Evolutionary conservation across 2,888 invertebrate genomes (phyloP).

Genomic region (Pseudococcus jackbeardsleyi): DNA sequence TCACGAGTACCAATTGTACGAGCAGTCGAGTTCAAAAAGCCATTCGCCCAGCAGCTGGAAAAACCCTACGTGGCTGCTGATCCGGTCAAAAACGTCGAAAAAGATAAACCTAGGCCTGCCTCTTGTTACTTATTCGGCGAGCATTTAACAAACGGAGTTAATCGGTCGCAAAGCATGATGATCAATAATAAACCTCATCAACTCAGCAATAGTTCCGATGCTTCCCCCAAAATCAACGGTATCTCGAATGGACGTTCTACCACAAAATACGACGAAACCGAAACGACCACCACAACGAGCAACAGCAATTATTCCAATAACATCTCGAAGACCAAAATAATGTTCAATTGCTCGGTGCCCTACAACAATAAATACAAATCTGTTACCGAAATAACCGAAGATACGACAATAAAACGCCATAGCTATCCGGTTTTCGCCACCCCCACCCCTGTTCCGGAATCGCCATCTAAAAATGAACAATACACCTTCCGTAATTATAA

Average conservation of each 20-base stretch:
- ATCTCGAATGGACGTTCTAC: not conserved
- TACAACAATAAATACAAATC: conserved; percentile 50
- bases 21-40: conserved; percentile 73
- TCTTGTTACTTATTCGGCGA: conserved; percentile 60
- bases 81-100: not conserved
- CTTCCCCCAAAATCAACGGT: not conserved
- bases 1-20: conserved; percentile 71
- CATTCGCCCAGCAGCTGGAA: conserved; percentile 68
- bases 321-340: conserved; percentile 34
- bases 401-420: conserved; percentile 39
- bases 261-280: not conserved
- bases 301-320: not conserved
- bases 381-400: conserved; percentile 46
- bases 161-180: not conserved
- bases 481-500: conserved; percentile 39
- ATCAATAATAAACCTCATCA: not conserved
- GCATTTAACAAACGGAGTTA: conserved; percentile 20
- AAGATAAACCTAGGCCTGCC: conserved; percentile 41
- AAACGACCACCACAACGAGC: not conserved
- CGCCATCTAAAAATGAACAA: not conserved
- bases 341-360: conserved; percentile 23
- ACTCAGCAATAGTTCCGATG: not conserved
- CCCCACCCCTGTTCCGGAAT: not conserved
- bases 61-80: not conserved
- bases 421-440: not conserved